A percentile compares a stretch with the other conserved stretches of the same genome.
Conservation (phyloP, 2,113 vertebrate species). For the Callaeas wilsoni region DNA sequence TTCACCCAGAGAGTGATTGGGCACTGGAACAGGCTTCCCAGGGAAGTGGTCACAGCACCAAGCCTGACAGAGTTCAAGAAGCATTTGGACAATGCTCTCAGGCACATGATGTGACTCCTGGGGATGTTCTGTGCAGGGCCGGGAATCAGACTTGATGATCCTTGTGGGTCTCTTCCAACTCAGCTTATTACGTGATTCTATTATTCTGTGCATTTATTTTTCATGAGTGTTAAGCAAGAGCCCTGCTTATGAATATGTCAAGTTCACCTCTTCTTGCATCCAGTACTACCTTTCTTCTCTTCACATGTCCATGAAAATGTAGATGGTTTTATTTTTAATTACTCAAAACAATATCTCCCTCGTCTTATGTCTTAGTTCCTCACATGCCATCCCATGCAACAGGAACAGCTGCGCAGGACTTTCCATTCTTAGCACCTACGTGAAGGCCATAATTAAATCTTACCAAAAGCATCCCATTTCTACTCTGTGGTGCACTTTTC, state of each 20-base stretch:
- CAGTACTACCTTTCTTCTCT: neutral
- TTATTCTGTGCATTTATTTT: neutral
- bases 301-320: neutral
- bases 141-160: neutral
- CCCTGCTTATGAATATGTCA: neutral
- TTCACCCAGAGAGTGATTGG: neutral
- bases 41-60: neutral
- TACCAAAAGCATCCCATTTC: neutral
- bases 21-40: neutral
- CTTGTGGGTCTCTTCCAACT: too few species aligned
- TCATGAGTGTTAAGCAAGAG: neutral
- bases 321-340: neutral
- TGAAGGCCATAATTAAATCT: neutral
- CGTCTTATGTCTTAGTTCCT: neutral
- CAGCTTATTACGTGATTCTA: neutral
- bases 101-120: neutral
- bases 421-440: neutral
- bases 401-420: neutral
- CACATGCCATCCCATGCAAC: neutral
- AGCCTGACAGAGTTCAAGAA: neutral
- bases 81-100: neutral
- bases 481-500: neutral
- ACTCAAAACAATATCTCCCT: neutral
- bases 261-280: neutral
- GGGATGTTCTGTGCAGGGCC: neutral